These are phyloP conservation scores for Plebejus anna DNA, from an alignment of 2,888 invertebrate species.

Conservation along the genomic window DNA sequence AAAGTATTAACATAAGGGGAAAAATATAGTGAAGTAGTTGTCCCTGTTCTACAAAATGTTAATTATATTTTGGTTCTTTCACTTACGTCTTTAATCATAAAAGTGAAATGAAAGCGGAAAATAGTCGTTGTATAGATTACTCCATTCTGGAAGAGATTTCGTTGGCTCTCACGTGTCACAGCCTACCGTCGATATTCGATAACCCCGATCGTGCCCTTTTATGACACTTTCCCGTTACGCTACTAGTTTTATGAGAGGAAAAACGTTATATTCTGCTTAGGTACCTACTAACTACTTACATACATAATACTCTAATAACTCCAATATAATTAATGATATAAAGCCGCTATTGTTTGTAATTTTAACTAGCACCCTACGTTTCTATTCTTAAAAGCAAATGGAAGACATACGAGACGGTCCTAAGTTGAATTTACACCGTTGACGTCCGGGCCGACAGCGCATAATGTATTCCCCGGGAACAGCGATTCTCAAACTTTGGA, in stretches of 20 bases:
- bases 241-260: slow-evolving; percentile 10
- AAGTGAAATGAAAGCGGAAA: too few relatives aligned
- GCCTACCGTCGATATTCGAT: not conserved
- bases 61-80: too few relatives aligned
- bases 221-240: slow-evolving; percentile 5
- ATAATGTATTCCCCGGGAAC: slow-evolving; percentile 37
- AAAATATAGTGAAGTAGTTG: too few relatives aligned
- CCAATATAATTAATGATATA: too few relatives aligned
- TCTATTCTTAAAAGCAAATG: slow-evolving; percentile 39
- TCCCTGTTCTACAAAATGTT: too few relatives aligned
- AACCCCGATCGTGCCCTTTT: slow-evolving; percentile 9
- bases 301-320: too few relatives aligned
- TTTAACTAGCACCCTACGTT: slow-evolving; percentile 1
- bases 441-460: slow-evolving; percentile 37
- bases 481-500: slow-evolving; percentile 35
- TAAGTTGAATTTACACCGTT: slow-evolving; percentile 41
- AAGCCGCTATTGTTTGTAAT: slow-evolving; percentile 1
- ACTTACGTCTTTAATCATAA: too few relatives aligned
- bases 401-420: slow-evolving; percentile 38
- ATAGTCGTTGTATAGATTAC: not conserved
- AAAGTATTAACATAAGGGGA: too few relatives aligned
- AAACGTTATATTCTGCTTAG: not conserved
- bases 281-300: too few relatives aligned
- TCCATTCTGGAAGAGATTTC: not conserved
- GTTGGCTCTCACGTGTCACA: not conserved